Conservation (phyloP, 2,113 vertebrate genomes). For the Sinocyclocheilus maitianheensis region DNA sequence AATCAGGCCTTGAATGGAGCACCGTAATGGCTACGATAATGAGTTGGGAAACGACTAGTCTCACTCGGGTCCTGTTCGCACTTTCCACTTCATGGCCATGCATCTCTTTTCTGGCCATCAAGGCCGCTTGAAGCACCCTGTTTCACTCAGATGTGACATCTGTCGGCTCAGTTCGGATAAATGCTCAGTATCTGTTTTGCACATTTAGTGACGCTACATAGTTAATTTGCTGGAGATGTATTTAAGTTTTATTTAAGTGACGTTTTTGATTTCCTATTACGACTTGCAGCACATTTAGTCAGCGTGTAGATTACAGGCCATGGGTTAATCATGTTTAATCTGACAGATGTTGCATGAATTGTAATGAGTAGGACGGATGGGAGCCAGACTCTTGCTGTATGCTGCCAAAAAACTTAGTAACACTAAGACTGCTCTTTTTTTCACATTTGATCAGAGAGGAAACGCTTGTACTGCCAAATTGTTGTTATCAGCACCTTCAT, state of each 20-base stretch:
- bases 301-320: constrained; percentile 28
- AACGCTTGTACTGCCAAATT: constrained; percentile 19
- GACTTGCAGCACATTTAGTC: constrained; percentile 35
- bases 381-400: constrained; percentile 11
- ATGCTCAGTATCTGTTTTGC: not conserved
- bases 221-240: constrained; percentile 1
- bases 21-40: constrained; percentile 71
- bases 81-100: constrained; percentile 61
- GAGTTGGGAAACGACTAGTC: constrained; percentile 66
- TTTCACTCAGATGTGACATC: not conserved
- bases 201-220: not conserved
- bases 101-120: constrained; percentile 29
- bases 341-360: constrained; percentile 48
- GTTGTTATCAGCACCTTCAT: constrained; percentile 28
- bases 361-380: constrained; percentile 29
- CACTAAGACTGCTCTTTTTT: not conserved
- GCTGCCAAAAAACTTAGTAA: constrained; percentile 18
- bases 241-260: constrained; percentile 42
- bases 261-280: constrained; percentile 50
- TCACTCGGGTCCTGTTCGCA: constrained; percentile 55
- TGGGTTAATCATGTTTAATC: constrained; percentile 53
- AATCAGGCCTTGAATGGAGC: constrained; percentile 72
- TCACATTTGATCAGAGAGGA: constrained; percentile 17
- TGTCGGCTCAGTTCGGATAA: not conserved
- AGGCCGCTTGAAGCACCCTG: not conserved